Percentiles rank a stretch among this genome's conserved stretches.
phyloP scores from a whole-genome alignment of 2,797 vertebrate species.

The Rhinichthys osculus region DNA sequence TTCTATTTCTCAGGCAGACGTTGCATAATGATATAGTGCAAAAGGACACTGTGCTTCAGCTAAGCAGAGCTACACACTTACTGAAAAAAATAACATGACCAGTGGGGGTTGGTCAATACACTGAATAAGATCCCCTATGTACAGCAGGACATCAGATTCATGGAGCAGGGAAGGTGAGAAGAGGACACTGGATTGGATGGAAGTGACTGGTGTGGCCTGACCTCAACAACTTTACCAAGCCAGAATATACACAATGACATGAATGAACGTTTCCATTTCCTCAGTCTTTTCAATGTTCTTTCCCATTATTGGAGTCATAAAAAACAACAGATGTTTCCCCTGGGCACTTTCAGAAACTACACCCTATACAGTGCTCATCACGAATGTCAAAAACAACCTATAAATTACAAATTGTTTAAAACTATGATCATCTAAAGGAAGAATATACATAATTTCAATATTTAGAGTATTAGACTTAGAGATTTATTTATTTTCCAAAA shows the following conservation, averaged over 20 bases:
- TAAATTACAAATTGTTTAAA: neutral
- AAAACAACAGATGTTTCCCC: neutral
- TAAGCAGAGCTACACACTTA: neutral
- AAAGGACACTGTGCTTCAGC: neutral
- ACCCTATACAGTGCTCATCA: neutral
- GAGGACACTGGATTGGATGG: neutral
- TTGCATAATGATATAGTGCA: neutral
- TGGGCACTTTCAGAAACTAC: neutral
- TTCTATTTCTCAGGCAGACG: no score
- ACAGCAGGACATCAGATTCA: neutral
- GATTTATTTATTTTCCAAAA: no score
- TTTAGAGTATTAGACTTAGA: no score
- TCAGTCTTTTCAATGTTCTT: neutral
- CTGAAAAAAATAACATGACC: neutral
- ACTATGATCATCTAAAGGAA: neutral
- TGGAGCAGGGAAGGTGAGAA: neutral
- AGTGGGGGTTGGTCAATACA: neutral
- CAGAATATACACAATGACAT: neutral
- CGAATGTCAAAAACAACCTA: neutral
- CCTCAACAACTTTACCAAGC: neutral
- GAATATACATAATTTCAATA: neutral
- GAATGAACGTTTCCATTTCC: conserved; percentile 6
- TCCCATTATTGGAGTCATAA: neutral
- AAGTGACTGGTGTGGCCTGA: neutral
- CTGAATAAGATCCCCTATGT: neutral